phyloP scores from a whole-genome alignment of 2,113 vertebrate genomes.

The Orthonyx spaldingii region DNA sequence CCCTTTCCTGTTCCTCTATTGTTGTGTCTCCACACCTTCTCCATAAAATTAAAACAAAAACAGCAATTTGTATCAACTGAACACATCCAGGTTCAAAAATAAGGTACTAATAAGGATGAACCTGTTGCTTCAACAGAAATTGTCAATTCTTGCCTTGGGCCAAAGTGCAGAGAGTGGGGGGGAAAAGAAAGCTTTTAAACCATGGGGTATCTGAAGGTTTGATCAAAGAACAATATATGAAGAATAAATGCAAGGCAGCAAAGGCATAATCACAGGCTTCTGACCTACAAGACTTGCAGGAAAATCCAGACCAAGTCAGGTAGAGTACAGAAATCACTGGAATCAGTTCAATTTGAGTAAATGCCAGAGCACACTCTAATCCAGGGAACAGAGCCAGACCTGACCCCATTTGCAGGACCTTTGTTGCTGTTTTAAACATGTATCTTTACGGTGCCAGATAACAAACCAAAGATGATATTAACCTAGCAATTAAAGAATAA shows the following conservation, averaged over 20 bases:
- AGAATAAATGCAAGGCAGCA: background rate
- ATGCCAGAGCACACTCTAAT: background rate
- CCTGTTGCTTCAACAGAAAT: background rate
- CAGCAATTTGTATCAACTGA: background rate
- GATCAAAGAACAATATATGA: background rate
- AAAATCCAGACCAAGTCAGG: background rate
- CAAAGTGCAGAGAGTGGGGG: background rate
- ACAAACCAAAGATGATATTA: background rate
- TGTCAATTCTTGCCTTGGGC: background rate
- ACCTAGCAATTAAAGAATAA: background rate
- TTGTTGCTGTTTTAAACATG: background rate
- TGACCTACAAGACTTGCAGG: background rate
- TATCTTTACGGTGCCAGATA: background rate
- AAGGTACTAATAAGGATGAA: background rate
- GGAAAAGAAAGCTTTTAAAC: background rate
- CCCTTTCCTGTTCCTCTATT: background rate
- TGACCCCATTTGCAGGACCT: slow-evolving; percentile 11
- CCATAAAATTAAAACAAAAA: background rate
- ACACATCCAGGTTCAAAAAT: background rate
- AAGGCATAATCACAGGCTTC: background rate
- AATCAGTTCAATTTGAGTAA: background rate
- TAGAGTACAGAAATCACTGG: background rate
- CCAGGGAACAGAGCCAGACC: background rate
- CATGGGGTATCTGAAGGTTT: background rate
- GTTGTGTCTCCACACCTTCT: background rate